Evolutionary conservation across 2,797 vertebrate genomes (phyloP), one percentile per base, ranked within the genome.

Genomic region (Echiichthys vipera): DNA sequence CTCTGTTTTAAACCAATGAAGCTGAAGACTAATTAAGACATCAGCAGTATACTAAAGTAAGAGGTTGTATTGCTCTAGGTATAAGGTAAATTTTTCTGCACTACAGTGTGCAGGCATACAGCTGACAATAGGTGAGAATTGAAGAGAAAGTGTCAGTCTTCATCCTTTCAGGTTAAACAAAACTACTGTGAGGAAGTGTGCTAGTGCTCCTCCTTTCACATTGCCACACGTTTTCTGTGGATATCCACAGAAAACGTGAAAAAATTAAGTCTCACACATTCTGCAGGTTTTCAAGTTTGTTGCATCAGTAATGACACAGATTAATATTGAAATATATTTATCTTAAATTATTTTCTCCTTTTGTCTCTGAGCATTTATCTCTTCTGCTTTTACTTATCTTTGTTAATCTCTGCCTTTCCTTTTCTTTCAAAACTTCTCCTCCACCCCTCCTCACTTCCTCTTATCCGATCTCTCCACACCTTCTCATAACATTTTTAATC

Each of bases 101-200:
- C 0, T 8, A 32, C 9, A 34, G 37, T 27, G 18, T n/a, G 15
- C n/a, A 32, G 24, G 3, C 14, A 4, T 30, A 30, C 13, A 25
- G n/a, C 13, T 58, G 25, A 39, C 37, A 32, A n/a, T 4, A 1
- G 7, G 5, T 46, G 18, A 55, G 29, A 58, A 57, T 4, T 12
- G 32, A 5, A 20, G 17, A 22, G 24, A 54, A 5, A 42, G 22
- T 46, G 24, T 18, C 6, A 34, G 17, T 69, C 42, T 42, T 55
- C 18, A 54, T 56, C 34, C 43, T 39, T 61, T 81, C 6, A 61
- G 65, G 81, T 84, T 55, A 68, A 51, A 53, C 12, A 25, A 18
- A 58, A 13, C 12, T 50, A 24, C 43, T 59, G 70, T 34, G 63
- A 73, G 68, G 37, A 65, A 1, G 36, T 66, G 2, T 50, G 54